Conservation (phyloP, 2,113 vertebrate species). For the Catharus bicknelli region DNA sequence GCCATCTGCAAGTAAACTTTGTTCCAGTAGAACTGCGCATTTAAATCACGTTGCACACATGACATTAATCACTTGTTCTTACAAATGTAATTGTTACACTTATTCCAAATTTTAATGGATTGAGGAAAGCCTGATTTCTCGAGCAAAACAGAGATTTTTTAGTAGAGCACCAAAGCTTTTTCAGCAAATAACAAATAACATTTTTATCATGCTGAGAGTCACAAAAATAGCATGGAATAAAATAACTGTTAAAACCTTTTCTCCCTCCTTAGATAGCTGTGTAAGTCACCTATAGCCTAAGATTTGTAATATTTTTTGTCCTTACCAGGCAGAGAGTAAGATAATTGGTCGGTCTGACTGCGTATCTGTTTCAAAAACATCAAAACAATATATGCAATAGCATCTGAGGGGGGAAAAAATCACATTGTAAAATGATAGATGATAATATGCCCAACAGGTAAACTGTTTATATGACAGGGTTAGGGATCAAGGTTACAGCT, state of each 20-base stretch:
- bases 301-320: slow-evolving; percentile 40
- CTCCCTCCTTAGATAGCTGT: background rate
- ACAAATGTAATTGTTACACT: background rate
- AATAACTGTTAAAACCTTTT: slow-evolving; percentile 57
- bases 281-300: slow-evolving; percentile 55
- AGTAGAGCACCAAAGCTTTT: slow-evolving; percentile 32
- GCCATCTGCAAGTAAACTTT: background rate
- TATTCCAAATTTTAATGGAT: slow-evolving; percentile 1
- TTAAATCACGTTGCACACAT: background rate
- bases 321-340: slow-evolving; percentile 36
- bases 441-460: slow-evolving; percentile 4
- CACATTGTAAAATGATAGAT: background rate
- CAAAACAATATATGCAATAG: slow-evolving; percentile 33
- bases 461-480: slow-evolving; percentile 15
- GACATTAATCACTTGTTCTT: background rate
- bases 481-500: slow-evolving; percentile 26
- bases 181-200: slow-evolving; percentile 48
- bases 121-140: slow-evolving; percentile 35
- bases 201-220: slow-evolving; percentile 12
- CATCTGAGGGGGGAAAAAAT: background rate
- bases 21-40: background rate
- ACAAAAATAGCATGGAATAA: slow-evolving; percentile 28
- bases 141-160: slow-evolving; percentile 24
- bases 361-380: slow-evolving; percentile 40
- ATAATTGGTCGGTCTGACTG: slow-evolving; percentile 49